These are phyloP conservation scores for Microcebus jonahi DNA, from an alignment of 2,113 vertebrate genomes.

Conservation along the genomic window DNA sequence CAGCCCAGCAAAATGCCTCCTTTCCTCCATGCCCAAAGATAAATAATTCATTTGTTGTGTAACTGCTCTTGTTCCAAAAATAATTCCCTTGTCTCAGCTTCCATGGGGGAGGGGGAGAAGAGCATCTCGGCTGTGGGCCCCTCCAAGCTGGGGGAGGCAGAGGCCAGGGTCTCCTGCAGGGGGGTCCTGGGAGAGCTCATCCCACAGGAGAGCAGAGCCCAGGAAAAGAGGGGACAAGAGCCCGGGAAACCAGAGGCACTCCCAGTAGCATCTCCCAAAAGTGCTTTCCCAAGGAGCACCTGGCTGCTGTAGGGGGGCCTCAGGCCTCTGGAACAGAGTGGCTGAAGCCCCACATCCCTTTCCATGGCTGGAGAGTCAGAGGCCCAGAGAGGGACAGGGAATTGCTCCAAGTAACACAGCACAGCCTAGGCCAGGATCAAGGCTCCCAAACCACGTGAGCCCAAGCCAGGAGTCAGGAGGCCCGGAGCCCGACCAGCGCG, in stretches of 20 bases:
- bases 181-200: neutral
- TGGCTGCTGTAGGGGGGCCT: neutral
- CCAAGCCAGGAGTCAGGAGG: neutral
- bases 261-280: neutral
- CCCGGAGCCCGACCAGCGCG: neutral
- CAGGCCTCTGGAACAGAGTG: neutral
- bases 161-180: neutral
- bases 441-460: neutral
- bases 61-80: constrained; percentile 86
- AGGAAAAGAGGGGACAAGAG: neutral
- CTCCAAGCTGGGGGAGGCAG: neutral
- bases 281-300: neutral
- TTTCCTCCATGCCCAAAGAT: constrained; percentile 81
- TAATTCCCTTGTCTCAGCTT: constrained; percentile 81
- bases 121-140: neutral
- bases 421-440: neutral
- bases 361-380: neutral
- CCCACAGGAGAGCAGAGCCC: neutral
- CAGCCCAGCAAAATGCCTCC: constrained; percentile 71
- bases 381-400: neutral
- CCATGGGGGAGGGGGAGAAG: constrained; percentile 63
- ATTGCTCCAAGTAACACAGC: neutral
- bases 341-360: neutral
- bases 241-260: neutral
- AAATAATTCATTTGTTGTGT: constrained; percentile 89